Evolutionary conservation across 2,113 vertebrate species (phyloP), one percentile per base, ranked within the genome.

Genomic region (Scartelaos histophorus): DNA sequence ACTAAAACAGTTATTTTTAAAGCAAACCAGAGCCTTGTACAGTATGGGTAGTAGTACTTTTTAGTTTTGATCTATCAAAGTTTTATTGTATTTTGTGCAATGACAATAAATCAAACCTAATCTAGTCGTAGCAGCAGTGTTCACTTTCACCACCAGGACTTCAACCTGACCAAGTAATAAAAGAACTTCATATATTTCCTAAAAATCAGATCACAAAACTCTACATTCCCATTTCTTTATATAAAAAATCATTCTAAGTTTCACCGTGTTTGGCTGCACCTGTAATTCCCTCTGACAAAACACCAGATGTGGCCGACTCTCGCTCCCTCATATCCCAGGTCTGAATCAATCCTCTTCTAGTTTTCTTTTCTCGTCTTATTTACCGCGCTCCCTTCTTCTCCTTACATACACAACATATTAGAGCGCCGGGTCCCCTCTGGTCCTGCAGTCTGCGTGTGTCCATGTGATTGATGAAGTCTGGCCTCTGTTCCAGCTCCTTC

Each of bases 381-480:
- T 73, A 49, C 79, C 62, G 19, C 64, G 25, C 24, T 64, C 51
- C 21, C n/a, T 25, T 72, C 61, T 53, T 13, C 67, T 17, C 72
- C 70, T 15, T 66, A 49, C 54, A 24, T 34, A 21, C 71, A 1
- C 74, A 69, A 79, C 70, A 62, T 71, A 74, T 38, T 29, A 67
- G 72, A 85, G 76, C 74, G 7, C 85, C 82, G 66, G 71, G 66
- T 47, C 54, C 80, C 57, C 2, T 70, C 71, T 78, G 76, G 3
- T 74, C 60, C 17, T 0, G 69, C 78, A 79, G 76, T 69, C 76
- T 43, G 65, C 60, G 69, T 69, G 71, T 74, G 82, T 88, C 56
- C 0, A 46, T 6, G 3, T 78, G 89, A 87, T 69, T 73, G 85
- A 88, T 87, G 78, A 60, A 73, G 65, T 57, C 75, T 67, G 64